Conservation (phyloP, 37 sponge, comb jelly and placozoan genomes). For the Diacarnus erythraeanus region DNA sequence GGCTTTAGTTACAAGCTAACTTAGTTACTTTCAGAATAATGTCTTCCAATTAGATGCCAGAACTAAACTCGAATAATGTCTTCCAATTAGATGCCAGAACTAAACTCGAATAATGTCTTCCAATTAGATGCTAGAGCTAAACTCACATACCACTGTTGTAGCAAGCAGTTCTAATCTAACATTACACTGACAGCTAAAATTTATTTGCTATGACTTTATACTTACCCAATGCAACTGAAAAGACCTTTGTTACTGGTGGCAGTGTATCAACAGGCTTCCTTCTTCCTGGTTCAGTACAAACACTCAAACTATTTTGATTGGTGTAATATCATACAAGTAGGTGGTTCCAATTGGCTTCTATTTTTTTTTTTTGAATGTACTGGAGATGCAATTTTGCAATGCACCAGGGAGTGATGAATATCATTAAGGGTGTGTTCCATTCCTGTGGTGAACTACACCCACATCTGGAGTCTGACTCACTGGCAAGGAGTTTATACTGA, state of each 20-base stretch:
- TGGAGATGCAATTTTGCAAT: background rate
- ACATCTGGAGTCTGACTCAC: background rate
- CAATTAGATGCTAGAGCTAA: no score
- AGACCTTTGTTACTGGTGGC: background rate
- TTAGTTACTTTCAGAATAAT: no score
- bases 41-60: no score
- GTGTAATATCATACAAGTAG: background rate
- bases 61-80: no score
- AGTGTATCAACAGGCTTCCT: background rate
- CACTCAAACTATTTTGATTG: background rate
- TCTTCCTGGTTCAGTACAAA: background rate
- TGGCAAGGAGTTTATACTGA: background rate
- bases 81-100: no score
- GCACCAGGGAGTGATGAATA: background rate
- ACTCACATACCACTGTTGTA: no score
- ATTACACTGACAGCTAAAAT: no score
- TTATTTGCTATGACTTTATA: background rate
- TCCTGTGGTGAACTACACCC: background rate
- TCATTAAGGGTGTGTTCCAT: background rate
- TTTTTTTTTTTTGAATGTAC: background rate
- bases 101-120: no score
- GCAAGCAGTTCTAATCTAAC: no score
- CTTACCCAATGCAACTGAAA: background rate
- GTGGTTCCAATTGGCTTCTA: background rate
- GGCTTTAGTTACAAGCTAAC: no score